Evolutionary conservation across 2,113 vertebrate genomes (phyloP).

Genomic region (Merops nubicus): DNA sequence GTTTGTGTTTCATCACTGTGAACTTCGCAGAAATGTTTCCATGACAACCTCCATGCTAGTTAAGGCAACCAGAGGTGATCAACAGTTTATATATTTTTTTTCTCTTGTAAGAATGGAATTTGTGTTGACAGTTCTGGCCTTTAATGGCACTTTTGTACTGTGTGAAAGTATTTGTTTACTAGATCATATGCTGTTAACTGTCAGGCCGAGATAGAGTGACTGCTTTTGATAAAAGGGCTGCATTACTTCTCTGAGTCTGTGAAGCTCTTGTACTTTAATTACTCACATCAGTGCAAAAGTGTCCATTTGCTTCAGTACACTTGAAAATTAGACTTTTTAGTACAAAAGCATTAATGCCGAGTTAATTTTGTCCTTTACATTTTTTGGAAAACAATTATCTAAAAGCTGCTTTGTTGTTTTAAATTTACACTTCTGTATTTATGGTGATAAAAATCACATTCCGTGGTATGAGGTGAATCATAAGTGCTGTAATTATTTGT

Average conservation of each 20-base stretch:
- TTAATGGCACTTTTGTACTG: slow-evolving; percentile 95
- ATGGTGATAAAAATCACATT: not conserved
- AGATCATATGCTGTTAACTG: slow-evolving; percentile 94
- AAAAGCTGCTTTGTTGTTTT: slow-evolving; percentile 41
- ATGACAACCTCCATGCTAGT: slow-evolving; percentile 98
- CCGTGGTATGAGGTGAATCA: not conserved
- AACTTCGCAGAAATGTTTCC: slow-evolving; percentile 95
- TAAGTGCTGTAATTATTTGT: not conserved
- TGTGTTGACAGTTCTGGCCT: slow-evolving; percentile 99
- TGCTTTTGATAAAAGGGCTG: slow-evolving; percentile 92
- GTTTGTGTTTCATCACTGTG: slow-evolving; percentile 90
- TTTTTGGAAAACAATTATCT: slow-evolving; percentile 43
- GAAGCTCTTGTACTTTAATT: slow-evolving; percentile 87
- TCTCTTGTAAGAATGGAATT: slow-evolving; percentile 90
- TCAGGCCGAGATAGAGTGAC: slow-evolving; percentile 88
- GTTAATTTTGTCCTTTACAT: slow-evolving; percentile 75
- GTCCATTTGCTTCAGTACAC: slow-evolving; percentile 82
- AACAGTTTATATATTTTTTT: slow-evolving; percentile 83
- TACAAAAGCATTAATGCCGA: slow-evolving; percentile 77
- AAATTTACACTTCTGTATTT: not conserved
- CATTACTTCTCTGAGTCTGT: slow-evolving; percentile 85
- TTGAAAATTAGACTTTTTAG: slow-evolving; percentile 80
- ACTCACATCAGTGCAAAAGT: slow-evolving; percentile 86
- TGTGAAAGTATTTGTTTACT: slow-evolving; percentile 97
- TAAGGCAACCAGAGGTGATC: slow-evolving; percentile 98